Percentiles rank a stretch among this genome's conserved stretches.
These are phyloP conservation scores for Gryllus longicercus DNA, from an alignment of 2,888 invertebrate species.

Conservation along the genomic window DNA sequence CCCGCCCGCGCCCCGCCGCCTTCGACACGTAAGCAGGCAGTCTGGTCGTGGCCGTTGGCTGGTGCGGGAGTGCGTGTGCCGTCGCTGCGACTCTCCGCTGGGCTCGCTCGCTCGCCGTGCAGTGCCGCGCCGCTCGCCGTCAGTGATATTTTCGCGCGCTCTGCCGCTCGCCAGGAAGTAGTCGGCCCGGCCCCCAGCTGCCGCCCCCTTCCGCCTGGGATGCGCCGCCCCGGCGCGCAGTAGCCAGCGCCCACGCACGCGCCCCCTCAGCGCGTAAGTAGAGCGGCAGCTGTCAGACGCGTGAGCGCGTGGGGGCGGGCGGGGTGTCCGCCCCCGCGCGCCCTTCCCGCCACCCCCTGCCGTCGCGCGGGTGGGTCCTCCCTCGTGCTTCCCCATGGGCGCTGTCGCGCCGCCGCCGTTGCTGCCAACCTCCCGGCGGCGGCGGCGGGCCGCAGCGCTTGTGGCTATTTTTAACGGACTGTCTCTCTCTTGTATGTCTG, in stretches of 20 bases:
- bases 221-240: not conserved
- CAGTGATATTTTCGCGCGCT: not conserved
- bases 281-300: not conserved
- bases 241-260: not conserved
- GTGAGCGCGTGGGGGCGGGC: not conserved
- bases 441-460: not conserved
- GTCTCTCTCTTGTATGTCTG: no score
- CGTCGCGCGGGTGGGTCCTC: no score
- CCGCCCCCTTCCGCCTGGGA: not conserved
- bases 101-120: not conserved
- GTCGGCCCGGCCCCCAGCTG: no score
- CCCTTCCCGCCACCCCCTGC: no score
- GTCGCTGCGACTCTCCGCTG: not conserved
- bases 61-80: slow-evolving; percentile 2
- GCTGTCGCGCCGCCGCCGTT: not conserved
- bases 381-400: not conserved
- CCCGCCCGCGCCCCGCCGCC: not conserved
- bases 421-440: slow-evolving; percentile 5
- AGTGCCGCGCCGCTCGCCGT: not conserved
- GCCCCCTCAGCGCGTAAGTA: not conserved
- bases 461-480: not conserved
- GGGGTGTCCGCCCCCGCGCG: not conserved
- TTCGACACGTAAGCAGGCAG: not conserved
- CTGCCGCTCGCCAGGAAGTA: not conserved
- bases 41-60: not conserved